Evolutionary conservation across 2,113 vertebrate species (phyloP), one percentile per base, ranked within the genome.

Genomic region (Dicentrarchus labrax): DNA sequence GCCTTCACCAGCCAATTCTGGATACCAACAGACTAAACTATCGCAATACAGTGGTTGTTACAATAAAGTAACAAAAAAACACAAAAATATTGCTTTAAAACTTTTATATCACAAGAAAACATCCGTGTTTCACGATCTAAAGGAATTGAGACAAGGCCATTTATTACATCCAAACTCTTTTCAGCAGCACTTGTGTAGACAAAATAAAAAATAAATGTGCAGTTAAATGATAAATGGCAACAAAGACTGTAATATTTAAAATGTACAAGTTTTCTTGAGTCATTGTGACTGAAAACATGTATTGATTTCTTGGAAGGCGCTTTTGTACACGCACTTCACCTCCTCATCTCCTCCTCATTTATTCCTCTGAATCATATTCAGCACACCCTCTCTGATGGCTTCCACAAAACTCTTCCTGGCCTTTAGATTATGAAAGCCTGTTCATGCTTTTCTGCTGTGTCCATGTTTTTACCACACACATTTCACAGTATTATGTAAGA

Each of bases 351-450:
- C 67, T 72, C 48, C 39, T 17, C 1, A 59, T 59, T 36, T 57
- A 57, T 59, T 65, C 51, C 41, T 59, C 59, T 59, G 41, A 77
- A 70, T 81, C 70, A 57, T 5, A 69, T 47, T 69, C 56, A 4
- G 7, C 59, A 61, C 71, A 61, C 30, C 21, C 48, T 19, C 51
- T 10, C 30, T 57, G 9, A 72, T 50, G 57, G 19, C 41, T 71
- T 50, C 21, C 43, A 57, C 43, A 30, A 48, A 65, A 19, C 9
- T 64, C 47, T 57, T 30, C 21, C 7, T 12, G 47, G 4, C 17
- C 2, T 57, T 77, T 50, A 60, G 43, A 68, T 47, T 56, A 11
- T 43, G 39, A 64, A 72, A 72, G 68, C 65, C 50, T 72, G 17
- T 48, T 56, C 48, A 38, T 36, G 69, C 60, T 66, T 22, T 48